Percentiles rank a stretch among this genome's conserved stretches.
Conservation (phyloP, 1,140 invertebrate genomes). For the Drosophila mayri region DNA sequence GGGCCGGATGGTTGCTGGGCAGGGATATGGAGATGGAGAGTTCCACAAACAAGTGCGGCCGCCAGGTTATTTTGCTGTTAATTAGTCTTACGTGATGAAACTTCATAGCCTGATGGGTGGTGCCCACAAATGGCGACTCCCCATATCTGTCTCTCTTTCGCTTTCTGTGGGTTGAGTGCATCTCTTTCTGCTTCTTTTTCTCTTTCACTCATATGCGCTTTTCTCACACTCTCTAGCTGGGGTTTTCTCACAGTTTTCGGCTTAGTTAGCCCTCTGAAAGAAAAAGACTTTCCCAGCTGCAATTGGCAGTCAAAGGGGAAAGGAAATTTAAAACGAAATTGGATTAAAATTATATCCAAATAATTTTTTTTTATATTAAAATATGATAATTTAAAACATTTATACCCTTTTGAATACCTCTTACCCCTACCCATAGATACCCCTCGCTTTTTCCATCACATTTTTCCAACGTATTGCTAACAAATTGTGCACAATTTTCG, state of each 20-base stretch:
- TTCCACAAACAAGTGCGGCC: conserved; percentile 67
- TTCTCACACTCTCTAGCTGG: conserved; percentile 2
- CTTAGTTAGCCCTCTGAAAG: conserved; percentile 39
- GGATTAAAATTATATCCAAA: not conserved
- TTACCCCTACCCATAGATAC: not conserved
- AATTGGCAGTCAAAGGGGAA: conserved; percentile 1
- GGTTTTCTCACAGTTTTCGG: conserved; percentile 25
- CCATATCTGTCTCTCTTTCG: conserved; percentile 11
- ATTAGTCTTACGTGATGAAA: conserved; percentile 81
- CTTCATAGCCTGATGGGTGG: conserved; percentile 63
- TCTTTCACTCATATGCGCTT: not conserved
- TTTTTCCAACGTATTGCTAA: conserved; percentile 39
- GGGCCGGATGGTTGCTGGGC: conserved; percentile 1
- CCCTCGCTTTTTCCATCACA: not conserved
- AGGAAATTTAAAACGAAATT: not conserved
- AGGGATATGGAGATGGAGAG: conserved; percentile 48
- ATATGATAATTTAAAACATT: not conserved
- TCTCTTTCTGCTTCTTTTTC: conserved; percentile 12
- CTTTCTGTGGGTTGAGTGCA: conserved; percentile 4
- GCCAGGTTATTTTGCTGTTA: conserved; percentile 79
- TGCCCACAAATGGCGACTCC: conserved; percentile 55
- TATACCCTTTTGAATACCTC: too few relatives aligned
- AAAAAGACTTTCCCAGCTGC: conserved; percentile 4
- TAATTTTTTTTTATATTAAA: not conserved
- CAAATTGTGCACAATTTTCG: conserved; percentile 81